These are phyloP conservation scores for Notothenia rossii DNA, from an alignment of 2,113 vertebrate genomes.

Conservation along the genomic window DNA sequence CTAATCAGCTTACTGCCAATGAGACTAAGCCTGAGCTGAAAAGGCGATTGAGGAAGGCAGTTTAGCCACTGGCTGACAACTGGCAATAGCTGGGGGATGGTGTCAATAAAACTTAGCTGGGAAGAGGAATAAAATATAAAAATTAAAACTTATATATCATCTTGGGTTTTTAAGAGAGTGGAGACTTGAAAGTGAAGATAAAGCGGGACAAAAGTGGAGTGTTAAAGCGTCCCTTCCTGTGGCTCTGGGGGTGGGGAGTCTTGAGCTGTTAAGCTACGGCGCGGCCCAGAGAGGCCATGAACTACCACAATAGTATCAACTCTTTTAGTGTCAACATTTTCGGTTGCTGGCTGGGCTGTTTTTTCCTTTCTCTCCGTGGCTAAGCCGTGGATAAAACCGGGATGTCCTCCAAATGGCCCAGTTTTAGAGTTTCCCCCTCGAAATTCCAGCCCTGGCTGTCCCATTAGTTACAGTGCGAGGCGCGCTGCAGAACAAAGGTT, in stretches of 20 bases:
- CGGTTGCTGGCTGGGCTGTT: slow-evolving; percentile 40
- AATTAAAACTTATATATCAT: slow-evolving; percentile 42
- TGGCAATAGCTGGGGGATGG: slow-evolving; percentile 46
- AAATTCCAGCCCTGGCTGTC: slow-evolving; percentile 44
- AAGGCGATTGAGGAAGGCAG: slow-evolving; percentile 70
- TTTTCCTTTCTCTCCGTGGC: slow-evolving; percentile 10
- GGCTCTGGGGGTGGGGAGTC: background rate
- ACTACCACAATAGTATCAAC: slow-evolving; percentile 45
- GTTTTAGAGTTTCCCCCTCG: slow-evolving; percentile 44
- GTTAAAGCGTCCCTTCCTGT: background rate
- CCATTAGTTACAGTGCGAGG: slow-evolving; percentile 59
- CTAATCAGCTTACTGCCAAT: slow-evolving; percentile 80
- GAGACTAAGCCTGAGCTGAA: slow-evolving; percentile 75
- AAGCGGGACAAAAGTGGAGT: slow-evolving; percentile 43
- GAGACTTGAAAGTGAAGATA: slow-evolving; percentile 48
- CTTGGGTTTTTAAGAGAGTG: slow-evolving; percentile 35
- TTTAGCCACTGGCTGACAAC: slow-evolving; percentile 70
- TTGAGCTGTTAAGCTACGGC: slow-evolving; percentile 36
- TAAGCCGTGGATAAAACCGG: slow-evolving; percentile 56
- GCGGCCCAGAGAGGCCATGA: slow-evolving; percentile 39
- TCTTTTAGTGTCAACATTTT: slow-evolving; percentile 55
- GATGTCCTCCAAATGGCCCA: slow-evolving; percentile 68
- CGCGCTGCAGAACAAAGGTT: slow-evolving; percentile 49
- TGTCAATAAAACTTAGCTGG: slow-evolving; percentile 46
- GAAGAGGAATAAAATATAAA: slow-evolving; percentile 33